Conservation (phyloP, 2,113 vertebrate species). For the Acanthochromis polyacanthus region DNA sequence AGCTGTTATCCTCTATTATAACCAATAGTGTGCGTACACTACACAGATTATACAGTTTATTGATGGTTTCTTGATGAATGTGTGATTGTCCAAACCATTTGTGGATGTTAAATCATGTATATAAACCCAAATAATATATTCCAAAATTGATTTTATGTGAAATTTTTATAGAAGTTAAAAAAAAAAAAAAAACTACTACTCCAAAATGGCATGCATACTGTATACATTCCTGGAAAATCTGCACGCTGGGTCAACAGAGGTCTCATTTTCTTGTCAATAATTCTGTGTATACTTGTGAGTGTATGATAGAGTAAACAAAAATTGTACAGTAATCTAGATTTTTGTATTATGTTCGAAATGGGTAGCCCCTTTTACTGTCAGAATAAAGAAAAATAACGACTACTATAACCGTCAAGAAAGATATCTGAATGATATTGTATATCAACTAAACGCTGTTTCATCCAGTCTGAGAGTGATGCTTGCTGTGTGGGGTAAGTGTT, state of each 20-base stretch:
- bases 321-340: conserved; percentile 77
- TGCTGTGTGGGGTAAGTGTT: conserved; percentile 74
- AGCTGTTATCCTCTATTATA: conserved; percentile 74
- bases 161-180: conserved; percentile 39
- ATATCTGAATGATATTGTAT: conserved; percentile 53
- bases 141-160: conserved; percentile 69
- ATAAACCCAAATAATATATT: conserved; percentile 76
- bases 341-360: conserved; percentile 77
- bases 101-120: conserved; percentile 78
- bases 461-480: conserved; percentile 74
- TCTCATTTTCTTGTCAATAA: conserved; percentile 70
- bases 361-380: conserved; percentile 55
- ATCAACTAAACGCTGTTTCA: conserved; percentile 45
- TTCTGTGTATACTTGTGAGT: conserved; percentile 78
- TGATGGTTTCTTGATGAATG: conserved; percentile 75
- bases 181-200: conserved; percentile 28
- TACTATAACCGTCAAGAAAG: conserved; percentile 39
- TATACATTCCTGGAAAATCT: conserved; percentile 81
- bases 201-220: conserved; percentile 79
- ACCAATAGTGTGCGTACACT: conserved; percentile 59
- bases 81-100: conserved; percentile 77
- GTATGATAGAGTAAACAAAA: conserved; percentile 72
- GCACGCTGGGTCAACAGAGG: conserved; percentile 77
- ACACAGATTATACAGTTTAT: conserved; percentile 55
- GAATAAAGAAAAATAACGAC: conserved; percentile 44